A percentile compares a stretch with the other conserved stretches of the same genome.
phyloP scores from a whole-genome alignment of 2,888 invertebrate species.

The Phania funesta region DNA sequence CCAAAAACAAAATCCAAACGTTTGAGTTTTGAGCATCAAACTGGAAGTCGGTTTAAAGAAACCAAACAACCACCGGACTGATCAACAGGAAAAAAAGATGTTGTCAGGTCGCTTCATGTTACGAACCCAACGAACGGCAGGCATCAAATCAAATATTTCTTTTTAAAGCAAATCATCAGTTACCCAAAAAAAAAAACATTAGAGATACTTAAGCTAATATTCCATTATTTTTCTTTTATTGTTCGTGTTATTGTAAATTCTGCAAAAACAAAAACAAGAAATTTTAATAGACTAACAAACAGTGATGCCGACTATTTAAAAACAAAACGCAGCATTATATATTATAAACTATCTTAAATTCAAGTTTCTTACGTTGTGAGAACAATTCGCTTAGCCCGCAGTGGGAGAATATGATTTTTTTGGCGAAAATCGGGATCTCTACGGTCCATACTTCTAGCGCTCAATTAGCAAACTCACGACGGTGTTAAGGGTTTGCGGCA shows the following conservation, averaged over 20 bases:
- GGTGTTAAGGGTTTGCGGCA: no score
- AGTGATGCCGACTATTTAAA: no score
- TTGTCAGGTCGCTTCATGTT: conserved; percentile 72
- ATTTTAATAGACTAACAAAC: not conserved
- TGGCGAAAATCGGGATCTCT: no score
- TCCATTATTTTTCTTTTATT: conserved; percentile 11
- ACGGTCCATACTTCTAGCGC: no score
- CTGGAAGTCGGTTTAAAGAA: not conserved
- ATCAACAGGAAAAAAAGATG: conserved; percentile 66
- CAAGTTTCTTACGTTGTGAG: no score
- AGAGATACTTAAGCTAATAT: conserved; percentile 26
- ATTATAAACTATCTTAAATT: no score
- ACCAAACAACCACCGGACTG: not conserved
- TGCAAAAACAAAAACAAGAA: not conserved
- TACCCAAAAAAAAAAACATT: conserved; percentile 1
- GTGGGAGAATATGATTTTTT: no score
- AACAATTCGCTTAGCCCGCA: no score
- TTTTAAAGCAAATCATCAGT: not conserved
- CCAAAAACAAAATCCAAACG: no score
- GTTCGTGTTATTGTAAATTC: not conserved
- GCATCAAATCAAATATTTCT: conserved; percentile 68
- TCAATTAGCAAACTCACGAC: no score
- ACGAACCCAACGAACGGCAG: conserved; percentile 51
- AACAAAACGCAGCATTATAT: no score
- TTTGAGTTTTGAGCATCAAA: not conserved